Conservation (phyloP, 2,888 invertebrate genomes). For the Brachylomia viminalis region DNA sequence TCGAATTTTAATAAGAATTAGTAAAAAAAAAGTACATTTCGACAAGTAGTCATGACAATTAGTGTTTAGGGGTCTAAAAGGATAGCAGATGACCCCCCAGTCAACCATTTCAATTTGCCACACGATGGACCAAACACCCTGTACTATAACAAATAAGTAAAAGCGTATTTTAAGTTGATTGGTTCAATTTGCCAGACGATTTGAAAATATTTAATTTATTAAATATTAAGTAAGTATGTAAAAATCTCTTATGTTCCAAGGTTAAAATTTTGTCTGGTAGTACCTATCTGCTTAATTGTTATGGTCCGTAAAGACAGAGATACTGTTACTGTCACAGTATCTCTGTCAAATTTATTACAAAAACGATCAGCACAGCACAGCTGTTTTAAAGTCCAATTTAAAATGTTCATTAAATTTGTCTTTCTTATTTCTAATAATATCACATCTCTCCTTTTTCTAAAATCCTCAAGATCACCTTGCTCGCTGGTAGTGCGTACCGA, state of each 20-base stretch:
- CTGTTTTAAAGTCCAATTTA: background rate
- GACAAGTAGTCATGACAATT: no score
- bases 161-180: background rate
- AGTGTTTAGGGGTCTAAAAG: no score
- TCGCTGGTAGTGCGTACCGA: conserved; percentile 31
- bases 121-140: no score
- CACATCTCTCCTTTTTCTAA: conserved; percentile 25
- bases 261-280: background rate
- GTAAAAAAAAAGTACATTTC: no score
- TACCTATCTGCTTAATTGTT: background rate
- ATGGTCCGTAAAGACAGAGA: background rate
- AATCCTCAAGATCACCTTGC: conserved; percentile 35
- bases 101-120: no score
- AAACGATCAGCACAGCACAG: no score
- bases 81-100: no score
- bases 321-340: background rate
- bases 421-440: conserved; percentile 2
- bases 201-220: background rate
- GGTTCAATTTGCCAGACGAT: background rate
- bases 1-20: no score
- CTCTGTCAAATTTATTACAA: background rate
- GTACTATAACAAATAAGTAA: no score
- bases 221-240: background rate
- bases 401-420: background rate
- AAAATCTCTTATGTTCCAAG: background rate